Evolutionary conservation across 64 coral and sea anemone genomes (phyloP).

Genomic region (Catalaphyllia jardinei): DNA sequence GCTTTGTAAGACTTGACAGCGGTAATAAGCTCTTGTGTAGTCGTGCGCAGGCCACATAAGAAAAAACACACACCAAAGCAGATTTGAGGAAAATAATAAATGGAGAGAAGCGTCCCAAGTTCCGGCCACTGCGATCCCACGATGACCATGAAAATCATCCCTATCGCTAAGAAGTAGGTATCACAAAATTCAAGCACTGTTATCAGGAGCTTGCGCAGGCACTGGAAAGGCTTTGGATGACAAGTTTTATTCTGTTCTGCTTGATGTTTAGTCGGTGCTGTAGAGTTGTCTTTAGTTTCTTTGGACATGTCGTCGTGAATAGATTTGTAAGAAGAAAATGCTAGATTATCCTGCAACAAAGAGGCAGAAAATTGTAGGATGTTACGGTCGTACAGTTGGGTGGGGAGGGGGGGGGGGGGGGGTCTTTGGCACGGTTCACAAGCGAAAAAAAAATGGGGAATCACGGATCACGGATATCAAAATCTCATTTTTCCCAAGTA

Average conservation of each 20-base stretch:
- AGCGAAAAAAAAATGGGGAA: too few species aligned
- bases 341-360: neutral
- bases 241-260: neutral
- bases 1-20: slow-evolving; percentile 77
- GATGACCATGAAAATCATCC: slow-evolving; percentile 55
- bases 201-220: neutral
- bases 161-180: slow-evolving; percentile 69
- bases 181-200: slow-evolving; percentile 11
- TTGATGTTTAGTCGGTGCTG: neutral
- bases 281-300: neutral
- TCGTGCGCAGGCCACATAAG: slow-evolving; percentile 72
- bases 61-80: slow-evolving; percentile 56
- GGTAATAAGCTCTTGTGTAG: slow-evolving; percentile 44
- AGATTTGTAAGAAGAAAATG: neutral
- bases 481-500: too few species aligned
- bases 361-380: neutral
- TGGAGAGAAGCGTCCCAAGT: slow-evolving; percentile 35
- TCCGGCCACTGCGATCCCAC: slow-evolving; percentile 56
- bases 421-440: too few species aligned
- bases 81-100: slow-evolving; percentile 29
- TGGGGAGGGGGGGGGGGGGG: too few species aligned
- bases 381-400: too few species aligned
- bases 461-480: too few species aligned
- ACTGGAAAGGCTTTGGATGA: neutral
- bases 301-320: neutral